A percentile compares a stretch with the other conserved stretches of the same genome.
Evolutionary conservation across 2,113 vertebrate genomes (phyloP).

Genomic region (Heterotis niloticus): DNA sequence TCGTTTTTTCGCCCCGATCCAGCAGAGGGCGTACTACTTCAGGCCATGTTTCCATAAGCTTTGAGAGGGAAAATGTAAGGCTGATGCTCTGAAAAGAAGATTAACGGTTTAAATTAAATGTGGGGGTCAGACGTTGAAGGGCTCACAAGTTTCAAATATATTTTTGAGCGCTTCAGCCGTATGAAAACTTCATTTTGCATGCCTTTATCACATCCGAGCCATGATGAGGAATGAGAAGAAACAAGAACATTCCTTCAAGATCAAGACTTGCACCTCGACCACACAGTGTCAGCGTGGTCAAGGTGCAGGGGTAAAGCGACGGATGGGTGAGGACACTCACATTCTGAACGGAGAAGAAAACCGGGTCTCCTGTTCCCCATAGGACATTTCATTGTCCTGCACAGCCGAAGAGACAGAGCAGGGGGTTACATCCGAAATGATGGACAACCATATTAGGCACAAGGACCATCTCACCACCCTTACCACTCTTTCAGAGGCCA

Average conservation of each 20-base stretch:
- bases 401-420: constrained; percentile 3
- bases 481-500: not conserved
- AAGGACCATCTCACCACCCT: not conserved
- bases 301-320: not conserved
- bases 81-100: not conserved
- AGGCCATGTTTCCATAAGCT: not conserved
- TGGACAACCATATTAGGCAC: too few relatives aligned
- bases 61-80: not conserved
- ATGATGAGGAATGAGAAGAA: too few relatives aligned
- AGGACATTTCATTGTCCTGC: constrained; percentile 62
- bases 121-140: not conserved
- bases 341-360: constrained; percentile 52
- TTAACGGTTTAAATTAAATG: not conserved
- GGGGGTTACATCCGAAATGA: not conserved
- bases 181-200: too few relatives aligned
- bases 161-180: too few relatives aligned
- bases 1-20: constrained; percentile 26
- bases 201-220: too few relatives aligned
- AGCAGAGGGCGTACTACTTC: constrained; percentile 40
- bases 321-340: constrained; percentile 49
- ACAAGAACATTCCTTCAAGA: not conserved
- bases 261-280: not conserved
- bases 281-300: too few relatives aligned
- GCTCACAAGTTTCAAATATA: not conserved
- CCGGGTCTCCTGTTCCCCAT: constrained; percentile 52